Percentiles rank a stretch among this genome's conserved stretches.
These are phyloP conservation scores for Trissoscelio sp. DNA, from an alignment of 2,888 invertebrate genomes.

Conservation along the genomic window DNA sequence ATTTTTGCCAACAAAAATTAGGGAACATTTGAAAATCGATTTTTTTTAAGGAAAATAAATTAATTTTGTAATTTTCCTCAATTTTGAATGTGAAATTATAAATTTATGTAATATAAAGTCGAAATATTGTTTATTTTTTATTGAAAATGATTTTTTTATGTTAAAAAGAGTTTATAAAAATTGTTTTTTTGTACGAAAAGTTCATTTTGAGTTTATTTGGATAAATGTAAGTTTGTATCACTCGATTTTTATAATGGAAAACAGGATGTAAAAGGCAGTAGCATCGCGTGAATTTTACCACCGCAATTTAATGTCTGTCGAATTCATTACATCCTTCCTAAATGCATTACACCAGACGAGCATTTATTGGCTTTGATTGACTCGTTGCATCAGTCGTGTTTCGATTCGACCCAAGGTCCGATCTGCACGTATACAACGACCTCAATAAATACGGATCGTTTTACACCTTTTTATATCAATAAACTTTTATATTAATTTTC, in stretches of 20 bases:
- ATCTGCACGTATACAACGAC: conserved; percentile 71
- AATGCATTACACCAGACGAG: conserved; percentile 75
- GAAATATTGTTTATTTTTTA: too few relatives aligned
- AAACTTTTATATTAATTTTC: neutral
- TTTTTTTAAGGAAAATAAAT: too few relatives aligned
- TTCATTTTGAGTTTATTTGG: too few relatives aligned
- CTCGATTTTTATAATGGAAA: too few relatives aligned
- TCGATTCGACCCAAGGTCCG: conserved; percentile 77
- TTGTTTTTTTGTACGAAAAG: neutral
- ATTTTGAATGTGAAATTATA: too few relatives aligned
- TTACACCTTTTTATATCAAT: conserved; percentile 34
- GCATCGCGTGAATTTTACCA: conserved; percentile 65
- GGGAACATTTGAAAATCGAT: neutral
- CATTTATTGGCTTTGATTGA: conserved; percentile 80
- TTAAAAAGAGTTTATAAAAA: too few relatives aligned
- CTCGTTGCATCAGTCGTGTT: conserved; percentile 77
- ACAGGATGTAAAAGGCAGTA: conserved; percentile 61
- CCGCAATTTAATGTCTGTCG: conserved; percentile 69
- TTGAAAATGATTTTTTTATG: too few relatives aligned
- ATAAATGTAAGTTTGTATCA: too few relatives aligned
- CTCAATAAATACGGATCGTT: conserved; percentile 74
- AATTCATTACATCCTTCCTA: conserved; percentile 74
- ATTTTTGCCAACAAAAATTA: too few relatives aligned
- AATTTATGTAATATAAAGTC: too few relatives aligned
- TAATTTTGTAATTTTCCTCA: too few relatives aligned